Base-by-base conservation (phyloP, 2,888 invertebrate genomes). In the Tipula unca region DNA sequence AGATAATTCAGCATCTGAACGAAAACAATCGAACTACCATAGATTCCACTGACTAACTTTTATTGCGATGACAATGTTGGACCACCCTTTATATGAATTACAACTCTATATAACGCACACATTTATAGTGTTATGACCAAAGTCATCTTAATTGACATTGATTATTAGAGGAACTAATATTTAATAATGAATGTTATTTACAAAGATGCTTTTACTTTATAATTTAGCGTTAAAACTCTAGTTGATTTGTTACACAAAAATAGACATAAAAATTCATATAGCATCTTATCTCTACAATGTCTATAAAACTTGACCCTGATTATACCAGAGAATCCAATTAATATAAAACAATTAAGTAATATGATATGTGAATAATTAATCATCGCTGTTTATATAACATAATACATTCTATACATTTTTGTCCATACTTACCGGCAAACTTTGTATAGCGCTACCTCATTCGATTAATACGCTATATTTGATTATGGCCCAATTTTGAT, bases 121-220 rank as follows among this genome's bases (percentile, higher is more conserved):
- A 69, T 8, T 25, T 32, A 25, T 10, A 69, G 25, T 25, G 69
- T 25, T 69, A 25, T 10, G 69, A 69, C 25, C 69, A 69, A 69
- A 69, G 48, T 69, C 69, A 69, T 69, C 25, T 69, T 69, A 69
- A 69, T 69, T 69, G 69, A 69, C 69, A 69, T 69, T 69, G 69
- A 69, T 69, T 69, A 69, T 25, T 69, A 25, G 69, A 25, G 69
- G 25, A 69, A 13, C 2, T 6, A n/a, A 48, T n/a, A n/a, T n/a
- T n/a, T n/a, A n/a, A n/a, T n/a, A n/a, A n/a, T n/a, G n/a, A n/a
- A n/a, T n/a, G n/a, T n/a, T n/a, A 48, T 17, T 14, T 42, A 42
- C 42, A 14, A 13, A 42, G 42, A 13, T 42, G 14, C 42, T 42
- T 42, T 42, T 42, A 42, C 42, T 42, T 54, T 54, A 54, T 17